These are phyloP conservation scores for Aethina tumida DNA, from an alignment of 1,140 invertebrate species.

Conservation along the genomic window DNA sequence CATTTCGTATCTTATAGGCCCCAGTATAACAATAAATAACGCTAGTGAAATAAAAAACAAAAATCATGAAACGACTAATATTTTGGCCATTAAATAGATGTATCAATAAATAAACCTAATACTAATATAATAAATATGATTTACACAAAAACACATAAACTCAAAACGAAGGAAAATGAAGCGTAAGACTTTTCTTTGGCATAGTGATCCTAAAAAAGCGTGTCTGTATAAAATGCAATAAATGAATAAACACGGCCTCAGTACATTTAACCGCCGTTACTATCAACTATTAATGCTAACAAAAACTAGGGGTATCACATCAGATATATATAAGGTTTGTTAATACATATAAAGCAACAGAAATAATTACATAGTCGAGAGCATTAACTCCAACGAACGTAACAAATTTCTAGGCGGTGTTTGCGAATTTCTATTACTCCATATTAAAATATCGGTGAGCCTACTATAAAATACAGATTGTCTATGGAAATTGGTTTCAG, in stretches of 20 bases:
- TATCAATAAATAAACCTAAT: background rate
- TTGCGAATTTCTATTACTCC: background rate
- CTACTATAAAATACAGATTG: conserved; percentile 13
- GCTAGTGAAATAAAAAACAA: too few species aligned
- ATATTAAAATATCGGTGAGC: conserved; percentile 9
- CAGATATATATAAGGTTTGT: conserved; percentile 19
- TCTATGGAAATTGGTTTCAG: conserved; percentile 10
- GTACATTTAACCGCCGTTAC: conserved; percentile 9
- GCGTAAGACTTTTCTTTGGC: conserved; percentile 13
- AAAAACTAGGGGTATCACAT: conserved; percentile 25
- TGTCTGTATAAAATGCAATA: conserved; percentile 11
- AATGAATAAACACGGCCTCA: conserved; percentile 12
- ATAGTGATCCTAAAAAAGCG: conserved; percentile 11
- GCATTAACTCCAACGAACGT: conserved; percentile 12
- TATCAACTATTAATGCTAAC: background rate
- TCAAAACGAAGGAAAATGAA: background rate
- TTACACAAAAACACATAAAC: background rate
- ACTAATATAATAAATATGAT: background rate
- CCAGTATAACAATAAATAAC: conserved; percentile 1
- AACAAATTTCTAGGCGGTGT: conserved; percentile 1
- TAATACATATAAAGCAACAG: conserved; percentile 26
- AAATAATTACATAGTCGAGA: conserved; percentile 23
- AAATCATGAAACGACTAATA: conserved; percentile 1
- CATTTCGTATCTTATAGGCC: background rate
- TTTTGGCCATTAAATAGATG: conserved; percentile 1